Conservation (phyloP, 2,797 vertebrate genomes). For the Dipus sagitta region DNA sequence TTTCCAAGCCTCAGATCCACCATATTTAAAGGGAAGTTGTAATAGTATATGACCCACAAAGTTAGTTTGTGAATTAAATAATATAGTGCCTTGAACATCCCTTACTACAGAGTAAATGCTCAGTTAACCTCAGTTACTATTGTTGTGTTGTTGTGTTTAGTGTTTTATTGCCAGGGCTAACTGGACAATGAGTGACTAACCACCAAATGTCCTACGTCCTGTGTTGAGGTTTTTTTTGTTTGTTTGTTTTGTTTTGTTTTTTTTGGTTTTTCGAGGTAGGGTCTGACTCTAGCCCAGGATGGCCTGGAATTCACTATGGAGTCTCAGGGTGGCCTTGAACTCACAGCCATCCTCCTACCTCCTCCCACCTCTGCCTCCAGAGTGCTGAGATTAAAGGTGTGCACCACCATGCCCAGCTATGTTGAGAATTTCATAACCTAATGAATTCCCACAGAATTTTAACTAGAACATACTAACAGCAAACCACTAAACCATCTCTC, state of each 20-base stretch:
- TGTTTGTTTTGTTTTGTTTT: no score
- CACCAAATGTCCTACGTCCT: background rate
- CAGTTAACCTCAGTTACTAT: background rate
- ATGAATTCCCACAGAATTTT: background rate
- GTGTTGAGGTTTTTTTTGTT: no score
- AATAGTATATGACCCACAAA: background rate
- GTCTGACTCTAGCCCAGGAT: no score
- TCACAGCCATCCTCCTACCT: no score
- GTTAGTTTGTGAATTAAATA: background rate
- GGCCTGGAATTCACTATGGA: no score
- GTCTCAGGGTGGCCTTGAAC: no score
- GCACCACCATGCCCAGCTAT: no score
- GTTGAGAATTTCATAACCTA: background rate
- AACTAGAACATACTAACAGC: background rate
- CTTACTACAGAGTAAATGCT: background rate
- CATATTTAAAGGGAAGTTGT: slow-evolving; percentile 3
- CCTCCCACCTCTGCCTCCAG: no score
- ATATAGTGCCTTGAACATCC: background rate
- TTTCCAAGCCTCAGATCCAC: background rate
- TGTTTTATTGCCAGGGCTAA: background rate
- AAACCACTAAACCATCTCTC: background rate
- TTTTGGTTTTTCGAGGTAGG: no score
- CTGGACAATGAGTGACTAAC: background rate
- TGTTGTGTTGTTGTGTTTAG: slow-evolving; percentile 13
- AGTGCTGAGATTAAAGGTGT: no score